These are phyloP conservation scores for Oceanodroma tethys DNA, from an alignment of 2,113 vertebrate species.

Conservation along the genomic window DNA sequence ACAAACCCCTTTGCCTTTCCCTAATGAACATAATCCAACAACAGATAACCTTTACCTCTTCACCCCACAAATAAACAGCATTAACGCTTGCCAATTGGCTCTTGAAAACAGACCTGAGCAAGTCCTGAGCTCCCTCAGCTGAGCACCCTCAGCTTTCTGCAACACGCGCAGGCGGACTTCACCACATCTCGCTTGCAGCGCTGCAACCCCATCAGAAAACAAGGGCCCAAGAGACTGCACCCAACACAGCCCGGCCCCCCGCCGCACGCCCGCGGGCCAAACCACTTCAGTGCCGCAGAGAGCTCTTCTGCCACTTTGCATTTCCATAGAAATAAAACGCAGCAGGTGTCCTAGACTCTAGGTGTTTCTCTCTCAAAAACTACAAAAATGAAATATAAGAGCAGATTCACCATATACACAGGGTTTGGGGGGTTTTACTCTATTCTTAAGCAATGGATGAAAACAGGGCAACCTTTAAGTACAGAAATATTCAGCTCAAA, in stretches of 20 bases:
- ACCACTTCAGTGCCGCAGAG: background rate
- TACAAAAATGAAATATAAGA: background rate
- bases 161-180: rapidly evolving
- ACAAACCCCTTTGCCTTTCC: background rate
- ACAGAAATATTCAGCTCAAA: background rate
- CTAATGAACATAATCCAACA: background rate
- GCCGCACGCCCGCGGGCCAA: background rate
- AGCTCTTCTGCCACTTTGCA: background rate
- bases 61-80: background rate
- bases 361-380: background rate
- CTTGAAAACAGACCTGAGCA: background rate
- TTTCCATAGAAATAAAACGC: background rate
- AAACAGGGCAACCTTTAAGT: background rate
- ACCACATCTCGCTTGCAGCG: background rate
- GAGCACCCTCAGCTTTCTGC: background rate
- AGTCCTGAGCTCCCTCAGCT: background rate
- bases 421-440: too few relatives aligned
- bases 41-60: background rate
- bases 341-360: background rate
- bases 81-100: background rate
- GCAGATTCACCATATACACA: background rate
- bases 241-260: too few relatives aligned
- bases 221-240: too few relatives aligned
- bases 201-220: background rate
- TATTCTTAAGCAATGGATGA: background rate